Percentiles rank a stretch among this genome's conserved stretches.
phyloP scores from a whole-genome alignment of 1,140 invertebrate species.

The Triops cancriformis region DNA sequence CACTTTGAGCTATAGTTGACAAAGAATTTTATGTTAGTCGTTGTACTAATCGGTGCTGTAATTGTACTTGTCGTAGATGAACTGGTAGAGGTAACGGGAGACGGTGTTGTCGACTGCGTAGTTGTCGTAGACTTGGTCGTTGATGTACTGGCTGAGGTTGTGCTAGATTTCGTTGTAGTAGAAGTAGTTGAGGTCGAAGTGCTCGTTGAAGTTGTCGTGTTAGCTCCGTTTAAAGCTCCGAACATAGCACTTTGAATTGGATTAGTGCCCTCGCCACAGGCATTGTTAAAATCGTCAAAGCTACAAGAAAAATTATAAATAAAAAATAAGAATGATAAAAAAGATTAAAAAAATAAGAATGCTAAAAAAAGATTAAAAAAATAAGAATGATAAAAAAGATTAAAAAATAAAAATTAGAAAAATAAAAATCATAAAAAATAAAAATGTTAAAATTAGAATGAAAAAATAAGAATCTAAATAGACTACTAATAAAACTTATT shows the following conservation, averaged over 20 bases:
- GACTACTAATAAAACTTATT: too few relatives aligned
- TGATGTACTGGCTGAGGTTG: not conserved
- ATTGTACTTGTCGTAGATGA: not conserved
- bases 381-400: too few relatives aligned
- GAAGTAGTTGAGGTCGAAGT: constrained; percentile 13
- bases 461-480: too few relatives aligned
- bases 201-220: not conserved
- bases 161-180: not conserved
- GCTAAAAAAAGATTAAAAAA: too few relatives aligned
- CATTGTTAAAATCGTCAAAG: constrained; percentile 26
- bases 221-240: not conserved
- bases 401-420: too few relatives aligned
- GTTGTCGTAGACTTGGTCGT: constrained; percentile 15
- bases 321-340: too few relatives aligned
- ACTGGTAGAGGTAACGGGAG: not conserved
- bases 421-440: too few relatives aligned
- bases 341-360: too few relatives aligned
- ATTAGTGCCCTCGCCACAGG: constrained; percentile 22
- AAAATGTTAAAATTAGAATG: too few relatives aligned
- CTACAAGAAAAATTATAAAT: not conserved
- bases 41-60: not conserved
- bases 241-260: constrained; percentile 22
- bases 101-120: not conserved
- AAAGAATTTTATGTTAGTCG: not conserved
- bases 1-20: not conserved